These are phyloP conservation scores for Allolobophora icterica DNA, from an alignment of 2,888 invertebrate genomes.

Conservation along the genomic window DNA sequence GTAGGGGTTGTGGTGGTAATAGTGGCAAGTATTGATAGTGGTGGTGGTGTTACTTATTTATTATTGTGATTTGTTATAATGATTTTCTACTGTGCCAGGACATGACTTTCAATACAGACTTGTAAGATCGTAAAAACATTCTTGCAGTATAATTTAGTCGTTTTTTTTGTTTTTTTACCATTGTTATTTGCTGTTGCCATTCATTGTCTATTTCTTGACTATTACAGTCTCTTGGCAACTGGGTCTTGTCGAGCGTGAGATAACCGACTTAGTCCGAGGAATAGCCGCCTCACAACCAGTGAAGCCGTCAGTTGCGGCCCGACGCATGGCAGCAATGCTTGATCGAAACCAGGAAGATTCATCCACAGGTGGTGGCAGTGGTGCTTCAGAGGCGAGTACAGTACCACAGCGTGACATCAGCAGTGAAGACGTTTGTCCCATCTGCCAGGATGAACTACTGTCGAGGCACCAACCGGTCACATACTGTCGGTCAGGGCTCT, in stretches of 20 bases:
- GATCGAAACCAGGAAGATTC: constrained; percentile 2
- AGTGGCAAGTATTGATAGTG: not conserved
- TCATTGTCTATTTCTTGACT: not conserved
- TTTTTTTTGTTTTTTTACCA: not conserved
- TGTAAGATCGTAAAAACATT: constrained; percentile 53
- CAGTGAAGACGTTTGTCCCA: constrained; percentile 65
- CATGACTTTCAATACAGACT: constrained; percentile 63
- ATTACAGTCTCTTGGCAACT: constrained; percentile 64
- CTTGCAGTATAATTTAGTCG: not conserved
- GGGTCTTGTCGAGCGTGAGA: constrained; percentile 64
- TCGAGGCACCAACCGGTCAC: constrained; percentile 62
- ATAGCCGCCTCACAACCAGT: constrained; percentile 48
- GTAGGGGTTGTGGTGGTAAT: not conserved
- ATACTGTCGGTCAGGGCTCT: constrained; percentile 61
- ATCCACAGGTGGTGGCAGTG: not conserved
- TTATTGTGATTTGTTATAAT: no score
- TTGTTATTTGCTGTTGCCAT: not conserved
- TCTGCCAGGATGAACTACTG: constrained; percentile 65
- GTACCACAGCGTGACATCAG: constrained; percentile 58
- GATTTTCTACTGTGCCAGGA: constrained; percentile 56
- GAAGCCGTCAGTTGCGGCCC: constrained; percentile 34
- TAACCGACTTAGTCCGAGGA: constrained; percentile 60
- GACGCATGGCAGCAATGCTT: constrained; percentile 36
- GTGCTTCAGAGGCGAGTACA: not conserved
- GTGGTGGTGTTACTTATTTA: no score